These are phyloP conservation scores for Lamellibrachia luymesi DNA, from an alignment of 1,140 invertebrate genomes.

Conservation along the genomic window DNA sequence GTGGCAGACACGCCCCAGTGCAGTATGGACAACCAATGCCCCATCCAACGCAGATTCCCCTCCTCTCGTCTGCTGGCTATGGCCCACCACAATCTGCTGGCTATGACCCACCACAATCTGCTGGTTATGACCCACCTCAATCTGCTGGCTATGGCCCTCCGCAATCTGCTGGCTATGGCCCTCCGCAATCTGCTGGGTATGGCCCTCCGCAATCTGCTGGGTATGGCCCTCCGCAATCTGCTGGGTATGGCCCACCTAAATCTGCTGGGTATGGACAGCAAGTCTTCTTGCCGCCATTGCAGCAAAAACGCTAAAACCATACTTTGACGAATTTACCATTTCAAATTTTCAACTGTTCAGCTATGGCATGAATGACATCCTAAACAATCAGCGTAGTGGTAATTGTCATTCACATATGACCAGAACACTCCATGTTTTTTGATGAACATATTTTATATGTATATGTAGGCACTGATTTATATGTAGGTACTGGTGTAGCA, in stretches of 20 bases:
- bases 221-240: neutral
- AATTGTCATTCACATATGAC: neutral
- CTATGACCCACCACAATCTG: too few species aligned
- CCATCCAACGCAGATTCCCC: neutral
- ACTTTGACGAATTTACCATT: neutral
- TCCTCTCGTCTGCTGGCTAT: neutral
- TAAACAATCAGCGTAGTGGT: neutral
- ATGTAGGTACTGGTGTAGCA: neutral
- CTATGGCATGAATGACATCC: neutral
- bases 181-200: neutral
- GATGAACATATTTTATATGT: neutral
- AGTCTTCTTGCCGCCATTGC: neutral
- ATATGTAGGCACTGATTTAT: neutral
- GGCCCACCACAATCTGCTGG: neutral
- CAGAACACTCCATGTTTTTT: too few species aligned
- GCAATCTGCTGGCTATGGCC: neutral
- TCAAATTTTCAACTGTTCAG: neutral
- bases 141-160: too few species aligned
- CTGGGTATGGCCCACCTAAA: neutral
- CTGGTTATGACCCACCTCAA: too few species aligned
- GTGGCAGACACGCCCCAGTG: constrained; percentile 2
- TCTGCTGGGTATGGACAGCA: neutral
- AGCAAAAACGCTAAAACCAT: neutral
- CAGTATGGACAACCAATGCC: neutral
- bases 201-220: neutral